These are phyloP conservation scores for Rhinichthys osculus DNA, from an alignment of 2,797 vertebrate species.

Conservation along the genomic window DNA sequence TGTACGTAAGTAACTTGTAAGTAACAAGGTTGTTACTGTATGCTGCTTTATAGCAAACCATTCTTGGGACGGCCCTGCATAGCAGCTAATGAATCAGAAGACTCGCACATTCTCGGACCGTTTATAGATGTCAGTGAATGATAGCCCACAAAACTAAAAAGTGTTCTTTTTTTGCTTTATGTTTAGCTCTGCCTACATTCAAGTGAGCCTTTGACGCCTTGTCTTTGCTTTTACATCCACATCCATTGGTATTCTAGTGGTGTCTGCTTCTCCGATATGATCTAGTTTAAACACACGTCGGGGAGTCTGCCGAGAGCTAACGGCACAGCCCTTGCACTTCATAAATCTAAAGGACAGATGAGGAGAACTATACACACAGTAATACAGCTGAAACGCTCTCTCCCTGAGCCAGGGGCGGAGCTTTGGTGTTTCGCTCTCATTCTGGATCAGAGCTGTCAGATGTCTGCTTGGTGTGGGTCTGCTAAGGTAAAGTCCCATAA, in stretches of 20 bases:
- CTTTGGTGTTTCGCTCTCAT: constrained; percentile 17
- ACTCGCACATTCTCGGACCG: neutral
- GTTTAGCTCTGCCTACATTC: neutral
- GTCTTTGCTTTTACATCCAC: constrained; percentile 4
- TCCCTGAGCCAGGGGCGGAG: constrained; percentile 2
- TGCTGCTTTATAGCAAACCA: too few relatives aligned
- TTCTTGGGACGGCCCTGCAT: too few relatives aligned
- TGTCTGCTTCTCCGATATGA: constrained; percentile 32
- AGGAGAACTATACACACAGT: constrained; percentile 26
- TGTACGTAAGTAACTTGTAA: too few relatives aligned
- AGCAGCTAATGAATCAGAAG: neutral
- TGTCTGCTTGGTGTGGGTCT: constrained; percentile 13
- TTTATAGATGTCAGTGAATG: neutral
- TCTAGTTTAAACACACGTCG: constrained; percentile 47
- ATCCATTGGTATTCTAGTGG: constrained; percentile 26
- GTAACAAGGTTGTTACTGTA: too few relatives aligned
- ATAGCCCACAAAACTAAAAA: neutral
- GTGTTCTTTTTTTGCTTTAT: neutral
- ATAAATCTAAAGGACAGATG: constrained; percentile 63
- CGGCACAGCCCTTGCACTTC: constrained; percentile 33
- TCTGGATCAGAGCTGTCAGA: constrained; percentile 9
- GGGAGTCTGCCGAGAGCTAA: constrained; percentile 41
- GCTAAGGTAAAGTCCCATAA: neutral
- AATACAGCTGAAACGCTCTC: constrained; percentile 15
- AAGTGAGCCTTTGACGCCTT: neutral